A percentile compares a stretch with the other conserved stretches of the same genome.
Evolutionary conservation across 2,113 vertebrate species (phyloP).

Genomic region (Ceyx margarethae): DNA sequence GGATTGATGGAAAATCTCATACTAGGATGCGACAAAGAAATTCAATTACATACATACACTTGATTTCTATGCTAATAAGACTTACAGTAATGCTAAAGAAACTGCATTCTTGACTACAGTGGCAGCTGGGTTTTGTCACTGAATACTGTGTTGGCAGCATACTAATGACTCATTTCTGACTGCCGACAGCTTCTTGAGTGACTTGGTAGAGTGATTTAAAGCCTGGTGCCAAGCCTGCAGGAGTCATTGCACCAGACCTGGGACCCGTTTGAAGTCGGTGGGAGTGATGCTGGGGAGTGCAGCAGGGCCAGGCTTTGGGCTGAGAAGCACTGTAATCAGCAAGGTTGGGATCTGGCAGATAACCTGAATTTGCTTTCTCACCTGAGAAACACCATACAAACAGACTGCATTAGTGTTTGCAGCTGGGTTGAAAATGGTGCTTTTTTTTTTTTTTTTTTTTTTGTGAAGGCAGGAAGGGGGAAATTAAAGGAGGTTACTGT

Average conservation of each 20-base stretch:
- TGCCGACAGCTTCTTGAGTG: conserved; percentile 56
- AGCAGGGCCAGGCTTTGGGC: background rate
- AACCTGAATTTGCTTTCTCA: background rate
- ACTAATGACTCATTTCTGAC: conserved; percentile 69
- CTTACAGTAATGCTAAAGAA: conserved; percentile 60
- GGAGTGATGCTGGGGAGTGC: background rate
- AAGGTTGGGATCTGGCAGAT: background rate
- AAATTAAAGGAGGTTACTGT: background rate
- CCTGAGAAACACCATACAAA: background rate
- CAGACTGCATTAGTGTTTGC: rapidly evolving
- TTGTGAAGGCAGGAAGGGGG: background rate
- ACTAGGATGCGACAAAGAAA: conserved; percentile 66
- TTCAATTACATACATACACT: conserved; percentile 66
- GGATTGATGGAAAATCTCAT: conserved; percentile 64
- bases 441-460: background rate
- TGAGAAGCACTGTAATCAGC: background rate
- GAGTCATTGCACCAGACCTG: background rate
- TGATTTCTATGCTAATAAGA: conserved; percentile 68
- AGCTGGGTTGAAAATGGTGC: background rate
- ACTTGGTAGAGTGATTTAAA: conserved; percentile 32
- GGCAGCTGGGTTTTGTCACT: conserved; percentile 69
- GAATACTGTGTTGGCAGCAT: conserved; percentile 66
- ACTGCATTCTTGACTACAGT: conserved; percentile 54
- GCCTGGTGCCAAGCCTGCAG: background rate
- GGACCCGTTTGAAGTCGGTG: background rate